Evolutionary conservation across 2,888 invertebrate genomes (phyloP).

Genomic region (Agrotis segetum): DNA sequence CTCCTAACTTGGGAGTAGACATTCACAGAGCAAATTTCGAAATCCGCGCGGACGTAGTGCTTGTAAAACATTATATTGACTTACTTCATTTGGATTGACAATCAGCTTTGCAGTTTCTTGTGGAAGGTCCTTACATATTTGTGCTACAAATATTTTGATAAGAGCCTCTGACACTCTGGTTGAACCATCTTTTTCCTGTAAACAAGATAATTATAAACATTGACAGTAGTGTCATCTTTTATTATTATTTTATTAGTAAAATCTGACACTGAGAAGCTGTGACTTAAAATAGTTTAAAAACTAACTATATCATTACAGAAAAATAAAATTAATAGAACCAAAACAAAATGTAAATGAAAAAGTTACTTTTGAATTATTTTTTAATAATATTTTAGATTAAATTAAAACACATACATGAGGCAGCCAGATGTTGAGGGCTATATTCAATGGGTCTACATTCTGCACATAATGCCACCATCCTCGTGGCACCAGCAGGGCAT

Average conservation of each 20-base stretch:
- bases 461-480: conserved; percentile 99
- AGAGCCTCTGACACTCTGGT: conserved; percentile 92
- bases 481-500: conserved; percentile 96
- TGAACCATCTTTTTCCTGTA: conserved; percentile 88
- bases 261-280: neutral
- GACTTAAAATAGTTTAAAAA: neutral
- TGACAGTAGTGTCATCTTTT: neutral
- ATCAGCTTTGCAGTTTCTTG: conserved; percentile 86
- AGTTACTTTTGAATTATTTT: too few species aligned
- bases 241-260: too few species aligned
- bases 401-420: conserved; percentile 91
- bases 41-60: too few species aligned
- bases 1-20: too few species aligned
- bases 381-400: too few species aligned
- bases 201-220: conserved; percentile 47
- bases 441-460: conserved; percentile 93
- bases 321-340: too few species aligned
- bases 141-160: conserved; percentile 92
- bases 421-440: conserved; percentile 93
- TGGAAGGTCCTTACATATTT: conserved; percentile 90
- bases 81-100: conserved; percentile 93
- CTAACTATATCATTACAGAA: too few species aligned
- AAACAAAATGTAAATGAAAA: too few species aligned
- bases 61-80: conserved; percentile 24
- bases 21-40: too few species aligned